phyloP scores from a whole-genome alignment of 2,797 vertebrate genomes.

The Chelon auratus region DNA sequence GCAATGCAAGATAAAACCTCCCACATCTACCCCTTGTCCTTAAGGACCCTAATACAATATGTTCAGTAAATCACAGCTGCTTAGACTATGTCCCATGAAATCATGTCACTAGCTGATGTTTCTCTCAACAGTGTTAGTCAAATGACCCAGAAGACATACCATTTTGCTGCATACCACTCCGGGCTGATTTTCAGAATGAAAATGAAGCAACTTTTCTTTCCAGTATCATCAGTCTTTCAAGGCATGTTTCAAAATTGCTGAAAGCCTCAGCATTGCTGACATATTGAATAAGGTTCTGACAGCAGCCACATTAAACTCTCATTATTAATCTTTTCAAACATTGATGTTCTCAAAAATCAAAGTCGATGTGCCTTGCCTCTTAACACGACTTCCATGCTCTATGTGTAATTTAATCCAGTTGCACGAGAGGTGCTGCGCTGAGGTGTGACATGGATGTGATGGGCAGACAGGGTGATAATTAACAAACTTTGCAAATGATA shows the following conservation, averaged over 20 bases:
- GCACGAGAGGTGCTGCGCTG: constrained; percentile 26
- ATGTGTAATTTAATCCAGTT: constrained; percentile 38
- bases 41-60: background rate
- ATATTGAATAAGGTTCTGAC: constrained; percentile 47
- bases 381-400: constrained; percentile 44
- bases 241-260: constrained; percentile 38
- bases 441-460: constrained; percentile 55
- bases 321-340: constrained; percentile 61
- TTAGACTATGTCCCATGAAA: background rate
- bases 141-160: background rate
- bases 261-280: constrained; percentile 22
- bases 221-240: constrained; percentile 36
- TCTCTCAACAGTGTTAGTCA: constrained; percentile 7
- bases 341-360: constrained; percentile 43
- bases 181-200: constrained; percentile 43
- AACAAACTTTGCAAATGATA: constrained; percentile 66
- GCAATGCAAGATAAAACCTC: background rate
- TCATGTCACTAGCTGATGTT: background rate
- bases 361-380: constrained; percentile 32
- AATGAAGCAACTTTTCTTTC: constrained; percentile 35
- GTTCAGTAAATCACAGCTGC: background rate
- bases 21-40: too few species aligned
- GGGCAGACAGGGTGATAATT: constrained; percentile 69
- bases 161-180: constrained; percentile 4
- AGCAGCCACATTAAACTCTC: constrained; percentile 49